Conservation (phyloP, 2,888 invertebrate species). For the Drosophila tripunctata region DNA sequence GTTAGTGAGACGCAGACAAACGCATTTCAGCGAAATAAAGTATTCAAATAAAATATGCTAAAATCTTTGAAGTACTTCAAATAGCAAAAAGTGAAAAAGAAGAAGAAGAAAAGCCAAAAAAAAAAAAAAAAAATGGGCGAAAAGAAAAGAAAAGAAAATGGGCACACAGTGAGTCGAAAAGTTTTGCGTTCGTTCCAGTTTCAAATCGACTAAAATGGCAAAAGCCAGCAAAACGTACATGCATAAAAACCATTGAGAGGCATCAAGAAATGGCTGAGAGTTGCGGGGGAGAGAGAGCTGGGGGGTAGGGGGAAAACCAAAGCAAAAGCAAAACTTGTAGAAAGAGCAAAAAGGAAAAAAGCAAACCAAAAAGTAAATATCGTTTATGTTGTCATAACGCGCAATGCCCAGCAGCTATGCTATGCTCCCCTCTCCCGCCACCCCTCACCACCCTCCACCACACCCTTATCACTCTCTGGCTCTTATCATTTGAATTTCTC, state of each 20-base stretch:
- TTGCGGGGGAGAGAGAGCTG: slow-evolving; percentile 3
- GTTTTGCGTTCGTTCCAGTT: slow-evolving; percentile 50
- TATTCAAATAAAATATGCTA: slow-evolving; percentile 80
- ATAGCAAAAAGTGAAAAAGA: slow-evolving; percentile 69
- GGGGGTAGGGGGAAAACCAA: not conserved
- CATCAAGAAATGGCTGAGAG: slow-evolving; percentile 56
- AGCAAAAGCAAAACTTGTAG: slow-evolving; percentile 3
- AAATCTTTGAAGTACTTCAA: slow-evolving; percentile 81
- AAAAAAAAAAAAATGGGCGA: slow-evolving; percentile 39
- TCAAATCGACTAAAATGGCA: slow-evolving; percentile 40
- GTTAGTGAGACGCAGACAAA: slow-evolving; percentile 49
- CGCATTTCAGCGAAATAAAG: slow-evolving; percentile 77
- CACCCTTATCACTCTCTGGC: slow-evolving; percentile 15
- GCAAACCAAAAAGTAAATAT: slow-evolving; percentile 73
- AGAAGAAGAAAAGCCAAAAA: no score
- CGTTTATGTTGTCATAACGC: slow-evolving; percentile 81
- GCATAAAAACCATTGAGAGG: slow-evolving; percentile 67
- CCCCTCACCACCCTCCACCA: not conserved
- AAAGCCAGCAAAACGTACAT: slow-evolving; percentile 55
- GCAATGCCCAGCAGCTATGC: slow-evolving; percentile 64
- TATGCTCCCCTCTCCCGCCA: not conserved
- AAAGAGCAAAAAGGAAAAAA: slow-evolving; percentile 11
- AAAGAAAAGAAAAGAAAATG: slow-evolving; percentile 50
- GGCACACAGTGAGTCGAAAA: slow-evolving; percentile 63
- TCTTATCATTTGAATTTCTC: slow-evolving; percentile 77